Evolutionary conservation across 2,888 invertebrate genomes (phyloP).

Genomic region (Cheilosia scutellata): DNA sequence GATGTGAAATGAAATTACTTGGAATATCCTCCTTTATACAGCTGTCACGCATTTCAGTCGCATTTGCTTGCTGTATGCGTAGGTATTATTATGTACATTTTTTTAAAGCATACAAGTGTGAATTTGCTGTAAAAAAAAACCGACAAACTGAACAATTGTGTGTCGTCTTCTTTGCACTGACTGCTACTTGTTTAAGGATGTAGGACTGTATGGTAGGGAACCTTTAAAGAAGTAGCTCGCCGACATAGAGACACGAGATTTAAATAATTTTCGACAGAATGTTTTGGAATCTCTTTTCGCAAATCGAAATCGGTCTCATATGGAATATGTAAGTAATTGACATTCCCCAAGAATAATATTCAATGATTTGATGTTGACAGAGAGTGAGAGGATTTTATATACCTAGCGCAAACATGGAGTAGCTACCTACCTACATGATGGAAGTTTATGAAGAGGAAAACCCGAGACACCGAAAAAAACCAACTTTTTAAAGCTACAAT

Average conservation of each 20-base stretch:
- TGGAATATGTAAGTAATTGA: slow-evolving; percentile 38
- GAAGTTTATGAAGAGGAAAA: no score
- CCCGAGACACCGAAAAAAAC: no score
- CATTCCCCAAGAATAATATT: slow-evolving; percentile 15
- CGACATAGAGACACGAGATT: background rate
- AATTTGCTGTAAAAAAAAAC: slow-evolving; percentile 10
- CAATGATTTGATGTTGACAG: slow-evolving; percentile 18
- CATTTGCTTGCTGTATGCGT: slow-evolving; percentile 6
- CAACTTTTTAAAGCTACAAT: no score
- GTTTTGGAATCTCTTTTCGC: slow-evolving; percentile 15
- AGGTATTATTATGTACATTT: slow-evolving; percentile 16
- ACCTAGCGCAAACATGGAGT: no score
- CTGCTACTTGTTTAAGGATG: background rate
- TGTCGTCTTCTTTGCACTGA: background rate
- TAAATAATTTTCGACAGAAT: slow-evolving; percentile 23
- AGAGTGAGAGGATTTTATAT: no score
- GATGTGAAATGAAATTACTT: slow-evolving; percentile 57
- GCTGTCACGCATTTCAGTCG: slow-evolving; percentile 49
- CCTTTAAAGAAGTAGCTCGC: background rate
- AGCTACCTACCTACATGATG: no score
- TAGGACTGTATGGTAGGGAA: background rate
- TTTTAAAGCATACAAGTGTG: slow-evolving; percentile 11
- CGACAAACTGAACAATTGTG: background rate
- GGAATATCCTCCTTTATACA: slow-evolving; percentile 56
- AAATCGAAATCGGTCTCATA: slow-evolving; percentile 15